A percentile compares a stretch with the other conserved stretches of the same genome.
Conservation (phyloP, 2,113 vertebrate species). For the Scopus umbretta region DNA sequence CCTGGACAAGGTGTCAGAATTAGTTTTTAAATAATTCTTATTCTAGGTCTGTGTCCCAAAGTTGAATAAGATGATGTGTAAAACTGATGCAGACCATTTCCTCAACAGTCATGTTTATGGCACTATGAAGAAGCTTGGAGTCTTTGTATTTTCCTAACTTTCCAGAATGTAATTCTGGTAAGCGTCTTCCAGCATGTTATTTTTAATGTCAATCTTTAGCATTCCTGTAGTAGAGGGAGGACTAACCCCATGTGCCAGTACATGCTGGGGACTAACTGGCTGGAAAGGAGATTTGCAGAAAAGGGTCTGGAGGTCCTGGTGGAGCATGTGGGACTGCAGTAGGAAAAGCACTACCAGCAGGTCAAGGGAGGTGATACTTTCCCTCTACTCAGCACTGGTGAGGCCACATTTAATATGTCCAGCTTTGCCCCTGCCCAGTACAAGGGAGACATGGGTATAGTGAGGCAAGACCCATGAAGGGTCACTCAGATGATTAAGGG, state of each 20-base stretch:
- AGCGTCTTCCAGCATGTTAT: neutral
- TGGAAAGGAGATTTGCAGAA: neutral
- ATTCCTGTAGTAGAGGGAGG: neutral
- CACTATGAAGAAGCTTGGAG: neutral
- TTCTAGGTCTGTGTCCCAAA: neutral
- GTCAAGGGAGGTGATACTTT: neutral
- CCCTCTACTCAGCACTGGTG: neutral
- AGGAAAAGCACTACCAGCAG: neutral
- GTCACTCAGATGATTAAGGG: neutral
- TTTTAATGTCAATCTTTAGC: neutral
- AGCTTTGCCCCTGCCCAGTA: neutral
- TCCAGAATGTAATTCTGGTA: neutral
- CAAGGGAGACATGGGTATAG: neutral
- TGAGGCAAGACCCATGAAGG: neutral
- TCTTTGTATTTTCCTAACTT: neutral
- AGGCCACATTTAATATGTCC: neutral
- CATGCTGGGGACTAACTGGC: neutral
- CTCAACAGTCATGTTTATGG: neutral
- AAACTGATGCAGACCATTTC: neutral
- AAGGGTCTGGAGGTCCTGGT: neutral
- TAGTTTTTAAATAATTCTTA: neutral
- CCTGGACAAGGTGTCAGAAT: neutral
- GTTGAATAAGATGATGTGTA: neutral
- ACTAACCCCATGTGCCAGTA: neutral
- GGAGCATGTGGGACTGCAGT: neutral